Base-by-base conservation (phyloP, 2,888 invertebrate genomes). In the Eumerus sabulonum region DNA sequence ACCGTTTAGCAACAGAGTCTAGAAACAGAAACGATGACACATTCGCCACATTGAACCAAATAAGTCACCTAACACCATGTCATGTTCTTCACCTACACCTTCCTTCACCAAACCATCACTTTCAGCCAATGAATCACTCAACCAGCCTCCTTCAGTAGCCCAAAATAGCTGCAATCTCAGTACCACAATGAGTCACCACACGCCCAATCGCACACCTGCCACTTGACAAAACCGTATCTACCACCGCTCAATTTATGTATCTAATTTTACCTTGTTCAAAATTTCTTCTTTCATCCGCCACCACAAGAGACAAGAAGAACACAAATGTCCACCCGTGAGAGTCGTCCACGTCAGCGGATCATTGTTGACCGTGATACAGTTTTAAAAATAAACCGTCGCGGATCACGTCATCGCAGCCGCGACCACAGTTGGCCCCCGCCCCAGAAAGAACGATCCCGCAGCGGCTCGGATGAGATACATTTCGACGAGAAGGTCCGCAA, bases 361-460 rank as follows among this genome's bases (percentile, higher is more conserved):
- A 85, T 85, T 77, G 85, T 89, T 50, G 89, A 88, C 83, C 85
- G 89, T 82, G 88, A 88, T 71, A 88, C 87, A 9, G 89, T 89
- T 71, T 81, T 89, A 70, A 87, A 87, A 83, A 89, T 89, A 82
- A 89, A 89, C 84, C 87, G 89, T 1, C 76, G 87, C 71, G 85
- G 88, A 72, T 86, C 86, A 73, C 87, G 87, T 27, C 85, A 85
- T 63, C 85, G 85, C 82, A 82, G 76, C 38, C 85, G 87, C 27
- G 88, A 88, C 81, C 85, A 86, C 83, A 88, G 88, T 77, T 88
- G 88, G 88, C 88, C 88, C 38, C 88, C 88, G n/a, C 82, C 82
- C 19, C 71, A 35, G 44, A 14, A 68, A 5, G 82, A 82, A 27
- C 81, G 82, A 67, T 77, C 84, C 27, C 83, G 84, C 5, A 85